Percentiles rank a stretch among this genome's conserved stretches.
Conservation (phyloP, 1,140 invertebrate genomes). For the Habropoda laboriosa region DNA sequence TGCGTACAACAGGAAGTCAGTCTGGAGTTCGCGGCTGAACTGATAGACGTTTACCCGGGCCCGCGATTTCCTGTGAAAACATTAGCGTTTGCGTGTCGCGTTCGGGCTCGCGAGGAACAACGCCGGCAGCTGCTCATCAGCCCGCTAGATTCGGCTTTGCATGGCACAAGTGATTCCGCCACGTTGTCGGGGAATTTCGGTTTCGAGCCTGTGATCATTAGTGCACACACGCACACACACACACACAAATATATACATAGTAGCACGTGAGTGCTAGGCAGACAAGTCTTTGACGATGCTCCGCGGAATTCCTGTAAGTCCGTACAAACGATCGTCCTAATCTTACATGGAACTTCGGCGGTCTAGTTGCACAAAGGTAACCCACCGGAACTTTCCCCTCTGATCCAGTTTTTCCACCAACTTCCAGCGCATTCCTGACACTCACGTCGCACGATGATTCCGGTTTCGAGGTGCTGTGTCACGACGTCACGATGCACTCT, state of each 20-base stretch:
- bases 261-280: no score
- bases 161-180: constrained; percentile 40
- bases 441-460: not conserved
- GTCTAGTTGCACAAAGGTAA: constrained; percentile 42
- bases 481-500: no score
- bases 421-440: not conserved
- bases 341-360: constrained; percentile 39
- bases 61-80: constrained; percentile 37
- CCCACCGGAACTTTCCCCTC: constrained; percentile 6
- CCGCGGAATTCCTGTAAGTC: constrained; percentile 28
- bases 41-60: constrained; percentile 28
- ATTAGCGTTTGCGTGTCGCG: constrained; percentile 37
- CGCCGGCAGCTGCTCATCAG: constrained; percentile 46
- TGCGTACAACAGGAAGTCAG: not conserved
- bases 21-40: not conserved
- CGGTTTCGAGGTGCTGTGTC: no score
- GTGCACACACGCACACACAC: not conserved
- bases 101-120: constrained; percentile 5
- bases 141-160: constrained; percentile 40
- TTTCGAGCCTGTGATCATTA: constrained; percentile 49
- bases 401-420: constrained; percentile 12
- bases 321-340: constrained; percentile 53
- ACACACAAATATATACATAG: no score
- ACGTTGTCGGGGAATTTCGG: constrained; percentile 45
- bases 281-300: constrained; percentile 33